Base-by-base conservation (phyloP, 2,797 vertebrate genomes). In the Sebastes elongatus region DNA sequence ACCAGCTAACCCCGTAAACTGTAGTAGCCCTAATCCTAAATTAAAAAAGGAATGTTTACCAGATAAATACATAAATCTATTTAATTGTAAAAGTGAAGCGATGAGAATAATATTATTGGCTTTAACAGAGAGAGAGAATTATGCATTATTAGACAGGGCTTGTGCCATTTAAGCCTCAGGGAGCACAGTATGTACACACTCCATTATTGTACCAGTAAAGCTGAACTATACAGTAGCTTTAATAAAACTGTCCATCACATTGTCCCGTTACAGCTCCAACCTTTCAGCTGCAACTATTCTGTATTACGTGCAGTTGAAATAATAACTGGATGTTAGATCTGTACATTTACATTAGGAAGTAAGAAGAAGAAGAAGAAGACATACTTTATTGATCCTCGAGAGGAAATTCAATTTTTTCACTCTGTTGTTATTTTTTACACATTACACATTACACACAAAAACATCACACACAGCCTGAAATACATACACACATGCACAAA, bases 231-330 rank as follows among this genome's bases (percentile, higher is more conserved):
- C 16, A 3, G 46, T 22, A 38, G 18, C 5, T 70, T n/a, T 46
- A 57, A 66, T 81, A 67, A 66, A 85, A 78, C 71, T 61, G 32
- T 63, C 76, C 49, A 30, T 75, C 60, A 72, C 35, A 38, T 6
- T 53, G 23, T 9, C 23, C 16, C 22, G 13, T 49, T 30, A 57
- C 25, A 74, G 25, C 57, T 16, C 10, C 11, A 28, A 27, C 22
- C 30, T 7, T 27, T 49, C 66, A 49, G 16, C 64, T 67, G 71
- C 55, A 65, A 18, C 22, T 49, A 10, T 23, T 57, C 57, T 42
- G 46, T 14, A 49, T 3, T 32, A n/a, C 56, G 11, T 10, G 22
- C 55, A 52, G 27, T 70, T 23, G 59, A 25, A 22, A 18, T 14
- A 16, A 32, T n/a, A 27, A 2, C 9, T 42, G 27, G 52, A 16